phyloP scores from a whole-genome alignment of 1,140 invertebrate species.

The Trichoplusia ni region DNA sequence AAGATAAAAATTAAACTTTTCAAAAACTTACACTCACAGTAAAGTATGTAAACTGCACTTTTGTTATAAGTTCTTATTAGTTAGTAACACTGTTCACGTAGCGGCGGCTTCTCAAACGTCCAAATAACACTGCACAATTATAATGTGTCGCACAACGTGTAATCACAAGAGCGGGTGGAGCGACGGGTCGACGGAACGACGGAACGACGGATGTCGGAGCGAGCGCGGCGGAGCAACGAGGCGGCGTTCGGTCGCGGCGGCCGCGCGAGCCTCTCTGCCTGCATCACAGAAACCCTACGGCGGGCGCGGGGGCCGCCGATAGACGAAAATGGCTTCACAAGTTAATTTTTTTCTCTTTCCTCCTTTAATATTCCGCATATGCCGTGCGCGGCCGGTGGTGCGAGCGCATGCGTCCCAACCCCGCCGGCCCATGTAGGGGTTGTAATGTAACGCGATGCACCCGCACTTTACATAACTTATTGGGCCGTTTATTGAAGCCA shows the following conservation, averaged over 20 bases:
- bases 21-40: constrained; percentile 52
- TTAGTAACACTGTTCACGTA: constrained; percentile 24
- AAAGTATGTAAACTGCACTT: constrained; percentile 43
- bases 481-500: constrained; percentile 77
- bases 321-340: constrained; percentile 81
- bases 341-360: constrained; percentile 81
- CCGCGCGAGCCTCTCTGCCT: constrained; percentile 64
- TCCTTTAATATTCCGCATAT: constrained; percentile 81
- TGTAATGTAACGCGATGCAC: constrained; percentile 76
- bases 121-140: constrained; percentile 51
- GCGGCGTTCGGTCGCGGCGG: constrained; percentile 54
- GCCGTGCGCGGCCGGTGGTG: constrained; percentile 71
- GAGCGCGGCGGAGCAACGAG: constrained; percentile 34
- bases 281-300: constrained; percentile 57
- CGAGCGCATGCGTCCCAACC: constrained; percentile 76
- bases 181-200: constrained; percentile 49
- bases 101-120: constrained; percentile 38
- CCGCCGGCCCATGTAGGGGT: constrained; percentile 60
- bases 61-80: constrained; percentile 14
- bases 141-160: constrained; percentile 54
- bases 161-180: constrained; percentile 56
- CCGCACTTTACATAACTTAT: constrained; percentile 79
- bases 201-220: too few relatives aligned
- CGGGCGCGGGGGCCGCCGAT: constrained; percentile 68
- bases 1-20: constrained; percentile 39